Evolutionary conservation across 2,888 invertebrate species (phyloP), one percentile per base, ranked within the genome.

Genomic region (Agrochola macilenta): DNA sequence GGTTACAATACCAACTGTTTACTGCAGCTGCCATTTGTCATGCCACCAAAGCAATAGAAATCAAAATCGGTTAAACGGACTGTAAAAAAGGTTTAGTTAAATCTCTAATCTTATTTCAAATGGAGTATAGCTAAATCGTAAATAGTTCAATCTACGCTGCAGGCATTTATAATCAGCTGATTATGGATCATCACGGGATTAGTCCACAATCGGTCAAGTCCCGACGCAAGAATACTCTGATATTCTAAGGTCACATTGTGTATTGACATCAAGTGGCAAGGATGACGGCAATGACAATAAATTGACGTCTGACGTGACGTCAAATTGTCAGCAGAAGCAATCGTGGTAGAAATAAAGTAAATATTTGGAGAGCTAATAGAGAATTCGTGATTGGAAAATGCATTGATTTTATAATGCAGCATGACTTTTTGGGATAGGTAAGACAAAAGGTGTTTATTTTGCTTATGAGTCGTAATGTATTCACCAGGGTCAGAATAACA

Each of bases 221-320:
- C 26, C 2, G 30, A 30, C 75, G 85, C 63, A 66, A 78, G 46
- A 57, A n/a, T 1, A 20, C n/a, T n/a, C 20, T 57, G 72, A 70
- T 73, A 70, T 75, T 5, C n/a, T 72, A 68, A 82, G 85, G 85
- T 85, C 83, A 84, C 85, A 75, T 85, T 85, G 85, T 77, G 23
- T 68, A 63, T 78, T 81, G 39, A 81, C 77, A 74, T 30, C 58
- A 64, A 66, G 5, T 57, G 17, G 26, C 52, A 72, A 80, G 12
- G 58, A 72, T 64, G 74, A 52, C 74, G 43, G 43, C 70, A 76
- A 66, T 76, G 58, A 43, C 63, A 58, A 8, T n/a, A 63, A 60
- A 78, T n/a, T 70, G 54, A 84, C 66, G 78, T 78, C 23, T 74
- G 46, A 11, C 1, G 43, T 82, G 78, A 84, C 75, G 75, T 85